phyloP scores from a whole-genome alignment of 2,888 invertebrate genomes.

The Xylophagus ater region DNA sequence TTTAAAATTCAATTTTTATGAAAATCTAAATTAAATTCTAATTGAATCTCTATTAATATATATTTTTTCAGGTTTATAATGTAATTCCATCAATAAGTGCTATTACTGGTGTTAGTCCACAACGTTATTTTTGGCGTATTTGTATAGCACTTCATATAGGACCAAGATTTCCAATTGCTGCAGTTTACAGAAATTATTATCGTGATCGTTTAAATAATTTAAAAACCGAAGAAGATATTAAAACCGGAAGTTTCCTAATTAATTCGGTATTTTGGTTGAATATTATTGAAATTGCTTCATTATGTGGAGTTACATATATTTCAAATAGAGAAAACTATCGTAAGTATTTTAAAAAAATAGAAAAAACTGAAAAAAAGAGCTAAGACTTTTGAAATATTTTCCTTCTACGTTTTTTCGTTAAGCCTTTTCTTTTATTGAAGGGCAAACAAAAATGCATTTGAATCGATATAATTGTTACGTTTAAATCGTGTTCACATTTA shows the following conservation, averaged over 20 bases:
- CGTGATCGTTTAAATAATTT: constrained; percentile 44
- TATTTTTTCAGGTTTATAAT: constrained; percentile 67
- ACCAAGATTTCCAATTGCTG: constrained; percentile 79
- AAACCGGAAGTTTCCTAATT: constrained; percentile 50
- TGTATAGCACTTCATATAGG: constrained; percentile 86
- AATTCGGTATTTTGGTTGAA: constrained; percentile 71
- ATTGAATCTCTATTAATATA: neutral
- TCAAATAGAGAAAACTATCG: constrained; percentile 93
- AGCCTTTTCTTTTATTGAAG: too few relatives aligned
- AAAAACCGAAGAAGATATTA: constrained; percentile 23
- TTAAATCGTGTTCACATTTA: too few relatives aligned
- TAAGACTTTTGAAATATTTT: too few relatives aligned
- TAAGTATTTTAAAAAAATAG: constrained; percentile 46
- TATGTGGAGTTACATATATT: constrained; percentile 87
- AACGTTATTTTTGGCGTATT: constrained; percentile 85
- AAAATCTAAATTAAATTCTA: too few relatives aligned
- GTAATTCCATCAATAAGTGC: constrained; percentile 92
- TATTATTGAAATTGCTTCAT: constrained; percentile 68
- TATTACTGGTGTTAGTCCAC: constrained; percentile 86
- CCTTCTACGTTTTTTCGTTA: too few relatives aligned
- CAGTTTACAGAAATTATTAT: constrained; percentile 76
- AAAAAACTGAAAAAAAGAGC: too few relatives aligned
- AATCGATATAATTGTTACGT: neutral
- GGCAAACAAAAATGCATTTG: too few relatives aligned
- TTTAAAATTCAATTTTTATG: too few relatives aligned